Base-by-base conservation (phyloP, 2,797 vertebrate species). In the Steatocranus sp. region DNA sequence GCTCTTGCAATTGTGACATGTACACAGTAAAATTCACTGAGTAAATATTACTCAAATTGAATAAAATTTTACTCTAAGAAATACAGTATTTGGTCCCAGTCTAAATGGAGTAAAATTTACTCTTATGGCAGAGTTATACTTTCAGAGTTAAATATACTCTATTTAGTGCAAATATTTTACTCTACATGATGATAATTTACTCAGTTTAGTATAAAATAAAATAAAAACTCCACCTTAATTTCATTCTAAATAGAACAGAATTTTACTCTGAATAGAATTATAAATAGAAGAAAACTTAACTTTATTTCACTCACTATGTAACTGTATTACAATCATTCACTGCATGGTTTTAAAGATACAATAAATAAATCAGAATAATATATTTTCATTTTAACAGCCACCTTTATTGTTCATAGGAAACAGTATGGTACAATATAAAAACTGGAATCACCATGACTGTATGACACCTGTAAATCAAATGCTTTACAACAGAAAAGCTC, bases 211-310 rank as follows among this genome's bases (percentile, higher is more conserved):
- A 27, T 54, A 5, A 53, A 53, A 53, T 53, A 14, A 53, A 53
- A n/a, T n/a, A 53, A 53, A 20, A 20, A 49, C 25, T 25, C 25
- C 8, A 18, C 0, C 0, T 7, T 8, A 1, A 53, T 25, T 25
- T 53, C 20, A 25, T 53, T 53, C 50, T 25, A 25, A 1, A 53
- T 14, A 53, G 7, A n/a, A 49, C 48, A 49, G 18, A 53, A 53
- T 53, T 53, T 53, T 53, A 53, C 11, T 25, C 20, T 53, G 4
- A 53, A 25, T 53, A 43, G 41, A 43, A 41, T 41, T 41, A 23
- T 0, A 51, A 51, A 25, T 0, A 53, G 50, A 25, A 14, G 50
- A 25, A 53, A 53, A 8, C 7, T 1, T 0, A 0, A 23, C 50
- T 51, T 23, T 51, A 51, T 4, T 51, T 51, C 49, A 14, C 20